These are phyloP conservation scores for Anodontia alba DNA, from an alignment of 2,888 invertebrate genomes.

Conservation along the genomic window DNA sequence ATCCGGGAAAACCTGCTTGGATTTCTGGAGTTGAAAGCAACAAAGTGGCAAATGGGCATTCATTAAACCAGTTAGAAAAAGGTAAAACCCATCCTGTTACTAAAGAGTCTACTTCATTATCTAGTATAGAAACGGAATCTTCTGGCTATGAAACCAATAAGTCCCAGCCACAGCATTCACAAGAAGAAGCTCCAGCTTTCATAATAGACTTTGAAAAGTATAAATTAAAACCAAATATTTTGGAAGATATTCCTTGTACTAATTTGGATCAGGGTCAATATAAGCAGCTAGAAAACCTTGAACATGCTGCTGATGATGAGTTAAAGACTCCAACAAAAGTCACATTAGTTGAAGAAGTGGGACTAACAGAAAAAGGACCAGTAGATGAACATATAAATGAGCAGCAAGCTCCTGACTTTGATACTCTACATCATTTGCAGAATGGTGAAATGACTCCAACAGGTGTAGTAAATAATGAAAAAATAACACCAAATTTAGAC, in stretches of 20 bases:
- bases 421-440: background rate
- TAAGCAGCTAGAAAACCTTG: no score
- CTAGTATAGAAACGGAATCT: constrained; percentile 61
- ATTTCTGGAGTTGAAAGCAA: constrained; percentile 27
- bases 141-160: constrained; percentile 63
- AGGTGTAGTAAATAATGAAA: background rate
- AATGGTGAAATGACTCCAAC: constrained; percentile 14
- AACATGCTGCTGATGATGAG: background rate
- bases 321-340: background rate
- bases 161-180: constrained; percentile 40
- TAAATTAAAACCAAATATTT: constrained; percentile 32
- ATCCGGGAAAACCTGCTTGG: constrained; percentile 36
- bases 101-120: constrained; percentile 49
- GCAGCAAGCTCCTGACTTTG: background rate
- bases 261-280: background rate
- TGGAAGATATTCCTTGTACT: background rate
- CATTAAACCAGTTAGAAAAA: constrained; percentile 14
- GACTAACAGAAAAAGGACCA: background rate
- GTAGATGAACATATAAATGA: background rate
- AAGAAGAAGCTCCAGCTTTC: constrained; percentile 38
- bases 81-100: constrained; percentile 31
- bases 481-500: background rate
- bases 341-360: no score
- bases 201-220: constrained; percentile 47
- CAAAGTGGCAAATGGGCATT: constrained; percentile 27